Conservation (phyloP, 2,797 vertebrate genomes). For the Arrhamphus sclerolepis region DNA sequence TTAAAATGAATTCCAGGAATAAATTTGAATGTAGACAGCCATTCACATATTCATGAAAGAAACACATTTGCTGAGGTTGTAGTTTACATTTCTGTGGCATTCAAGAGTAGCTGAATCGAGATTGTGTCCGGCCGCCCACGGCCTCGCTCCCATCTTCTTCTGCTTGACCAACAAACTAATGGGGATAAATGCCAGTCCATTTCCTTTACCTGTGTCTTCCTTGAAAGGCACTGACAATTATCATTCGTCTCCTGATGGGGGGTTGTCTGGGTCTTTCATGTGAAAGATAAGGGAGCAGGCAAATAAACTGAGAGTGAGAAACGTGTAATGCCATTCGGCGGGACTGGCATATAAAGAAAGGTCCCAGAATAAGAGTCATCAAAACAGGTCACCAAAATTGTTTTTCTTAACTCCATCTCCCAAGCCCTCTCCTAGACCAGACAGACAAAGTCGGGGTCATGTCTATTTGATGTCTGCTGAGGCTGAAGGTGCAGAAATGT, state of each 20-base stretch:
- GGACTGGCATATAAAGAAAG: slow-evolving; percentile 73
- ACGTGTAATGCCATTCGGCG: slow-evolving; percentile 71
- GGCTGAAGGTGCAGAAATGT: slow-evolving; percentile 54
- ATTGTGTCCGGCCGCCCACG: slow-evolving; percentile 28
- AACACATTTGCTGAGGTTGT: slow-evolving; percentile 35
- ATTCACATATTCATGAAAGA: slow-evolving; percentile 39
- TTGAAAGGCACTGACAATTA: slow-evolving; percentile 66
- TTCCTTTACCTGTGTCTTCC: slow-evolving; percentile 64
- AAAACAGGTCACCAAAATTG: slow-evolving; percentile 65
- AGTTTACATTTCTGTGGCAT: slow-evolving; percentile 20
- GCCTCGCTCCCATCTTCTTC: slow-evolving; percentile 32
- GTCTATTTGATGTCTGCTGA: slow-evolving; percentile 70
- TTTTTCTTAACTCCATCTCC: slow-evolving; percentile 23
- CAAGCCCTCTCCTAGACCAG: slow-evolving; percentile 13
- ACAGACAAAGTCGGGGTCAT: slow-evolving; percentile 19
- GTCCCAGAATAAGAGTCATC: slow-evolving; percentile 66
- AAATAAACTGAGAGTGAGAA: slow-evolving; percentile 63
- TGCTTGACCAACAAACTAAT: slow-evolving; percentile 60
- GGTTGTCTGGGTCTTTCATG: slow-evolving; percentile 80
- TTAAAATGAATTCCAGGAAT: slow-evolving; percentile 19
- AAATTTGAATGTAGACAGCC: no score
- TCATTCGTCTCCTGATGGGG: slow-evolving; percentile 67
- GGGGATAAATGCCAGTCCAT: slow-evolving; percentile 72
- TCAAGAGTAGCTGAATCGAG: slow-evolving; percentile 27
- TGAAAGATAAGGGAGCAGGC: slow-evolving; percentile 75